Conservation (phyloP, 2,888 invertebrate genomes). For the Allygus modestus region DNA sequence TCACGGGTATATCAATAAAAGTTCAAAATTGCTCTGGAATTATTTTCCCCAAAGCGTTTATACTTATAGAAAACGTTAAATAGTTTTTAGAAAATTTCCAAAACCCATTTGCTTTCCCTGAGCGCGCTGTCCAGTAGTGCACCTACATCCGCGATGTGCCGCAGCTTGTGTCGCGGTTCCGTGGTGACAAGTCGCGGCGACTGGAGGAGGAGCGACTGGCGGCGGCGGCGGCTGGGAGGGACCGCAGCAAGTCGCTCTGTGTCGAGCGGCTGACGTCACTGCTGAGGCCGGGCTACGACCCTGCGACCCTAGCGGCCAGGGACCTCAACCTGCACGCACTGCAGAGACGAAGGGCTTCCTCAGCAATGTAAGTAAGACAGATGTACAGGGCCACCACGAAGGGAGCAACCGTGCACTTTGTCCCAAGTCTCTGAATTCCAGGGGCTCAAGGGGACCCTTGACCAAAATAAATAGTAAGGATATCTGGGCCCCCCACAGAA, state of each 20-base stretch:
- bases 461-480: too few species aligned
- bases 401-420: too few species aligned
- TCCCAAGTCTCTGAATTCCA: too few species aligned
- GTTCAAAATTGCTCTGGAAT: too few species aligned
- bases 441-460: too few species aligned
- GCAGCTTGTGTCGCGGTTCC: constrained; percentile 67
- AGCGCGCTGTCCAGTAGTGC: not conserved
- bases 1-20: too few species aligned
- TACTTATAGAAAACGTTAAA: too few species aligned
- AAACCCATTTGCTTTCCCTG: too few species aligned
- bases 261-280: constrained; percentile 72
- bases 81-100: too few species aligned
- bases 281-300: constrained; percentile 71
- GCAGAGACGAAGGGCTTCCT: constrained; percentile 72
- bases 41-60: too few species aligned
- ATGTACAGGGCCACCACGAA: too few species aligned
- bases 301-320: constrained; percentile 69
- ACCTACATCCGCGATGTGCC: not conserved
- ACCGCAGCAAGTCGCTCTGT: constrained; percentile 74
- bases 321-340: constrained; percentile 71
- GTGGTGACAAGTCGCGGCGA: constrained; percentile 63
- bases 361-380: constrained; percentile 71
- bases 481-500: too few species aligned
- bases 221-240: constrained; percentile 67
- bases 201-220: constrained; percentile 61